Evolutionary conservation across 2,888 invertebrate species (phyloP).

Genomic region (Chalcosyrphus nemorum): DNA sequence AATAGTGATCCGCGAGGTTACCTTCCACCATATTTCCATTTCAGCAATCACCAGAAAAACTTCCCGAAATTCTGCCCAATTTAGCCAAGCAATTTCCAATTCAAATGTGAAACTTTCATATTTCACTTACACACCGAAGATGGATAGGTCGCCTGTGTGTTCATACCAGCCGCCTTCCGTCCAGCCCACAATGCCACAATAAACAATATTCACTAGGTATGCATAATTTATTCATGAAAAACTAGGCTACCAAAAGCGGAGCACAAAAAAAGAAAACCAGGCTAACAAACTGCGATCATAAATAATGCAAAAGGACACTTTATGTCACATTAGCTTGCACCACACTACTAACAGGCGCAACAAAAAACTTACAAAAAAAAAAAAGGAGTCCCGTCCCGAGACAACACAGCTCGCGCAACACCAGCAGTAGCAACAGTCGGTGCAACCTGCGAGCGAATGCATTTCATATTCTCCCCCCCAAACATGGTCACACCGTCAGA

Average conservation of each 20-base stretch:
- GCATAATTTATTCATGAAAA: constrained; percentile 46
- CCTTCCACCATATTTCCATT: no score
- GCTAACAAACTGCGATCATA: constrained; percentile 27
- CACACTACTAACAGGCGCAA: constrained; percentile 34
- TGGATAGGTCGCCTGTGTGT: constrained; percentile 27
- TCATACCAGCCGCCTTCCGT: not conserved
- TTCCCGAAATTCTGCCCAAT: no score
- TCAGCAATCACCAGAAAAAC: no score
- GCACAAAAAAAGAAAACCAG: not conserved
- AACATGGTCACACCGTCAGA: constrained; percentile 18
- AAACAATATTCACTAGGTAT: constrained; percentile 7
- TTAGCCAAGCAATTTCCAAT: not conserved
- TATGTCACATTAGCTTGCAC: constrained; percentile 67
- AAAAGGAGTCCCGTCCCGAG: not conserved
- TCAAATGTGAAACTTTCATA: constrained; percentile 11
- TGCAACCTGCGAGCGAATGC: constrained; percentile 47
- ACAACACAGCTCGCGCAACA: constrained; percentile 30
- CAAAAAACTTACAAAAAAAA: not conserved
- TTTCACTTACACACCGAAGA: constrained; percentile 14
- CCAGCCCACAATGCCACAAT: not conserved
- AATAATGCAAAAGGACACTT: constrained; percentile 70
- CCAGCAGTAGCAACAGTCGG: constrained; percentile 3
- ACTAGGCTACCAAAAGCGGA: constrained; percentile 18
- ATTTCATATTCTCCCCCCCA: constrained; percentile 29
- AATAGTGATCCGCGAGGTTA: no score